Evolutionary conservation across 2,888 invertebrate genomes (phyloP), one percentile per base, ranked within the genome.

Genomic region (Macropis europaea): DNA sequence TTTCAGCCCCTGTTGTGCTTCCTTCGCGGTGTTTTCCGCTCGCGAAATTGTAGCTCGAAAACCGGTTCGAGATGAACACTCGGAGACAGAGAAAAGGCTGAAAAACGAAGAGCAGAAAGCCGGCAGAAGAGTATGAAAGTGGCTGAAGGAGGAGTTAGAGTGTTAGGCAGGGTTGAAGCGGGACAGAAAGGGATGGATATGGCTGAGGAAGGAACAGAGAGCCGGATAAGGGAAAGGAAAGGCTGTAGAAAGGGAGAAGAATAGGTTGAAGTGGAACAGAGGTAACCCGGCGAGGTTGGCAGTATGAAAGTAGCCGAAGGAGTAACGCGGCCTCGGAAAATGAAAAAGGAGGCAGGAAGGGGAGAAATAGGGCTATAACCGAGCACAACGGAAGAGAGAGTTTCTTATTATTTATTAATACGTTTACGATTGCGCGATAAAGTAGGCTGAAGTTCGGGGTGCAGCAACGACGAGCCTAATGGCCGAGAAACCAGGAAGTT

Each of bases 401-500:
- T 59, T 59, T 22, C 36, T 71, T 71, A 72, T 84, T 79, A 78
- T 82, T 84, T 83, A 78, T 84, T 81, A 84, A 79, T 73, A 76
- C 69, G 70, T 80, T 82, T 82, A 82, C 77, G 82, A 84, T 82
- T 81, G 77, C 48, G 54, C 68, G 74, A 66, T 76, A 70, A 79
- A 80, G 62, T 73, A 74, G 50, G 40, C 54, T 50, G 72, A 69
- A 74, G 72, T 70, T 66, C 45, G 53, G 30, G 53, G 7, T 42
- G 13, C 28, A 42, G 42, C 54, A 45, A 70, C 59, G 63, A 72
- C 32, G 62, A 57, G 73, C 64, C 73, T 84, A 84, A 84, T 82
- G 83, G 83, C 48, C 60, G 67, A 68, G 79, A 76, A 82, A 76
- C 78, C 74, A 63, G 73, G 47, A 79, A 82, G 75, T 82, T 77